A percentile compares a stretch with the other conserved stretches of the same genome.
Conservation (phyloP, 2,113 vertebrate genomes). For the Kryptolebias marmoratus region DNA sequence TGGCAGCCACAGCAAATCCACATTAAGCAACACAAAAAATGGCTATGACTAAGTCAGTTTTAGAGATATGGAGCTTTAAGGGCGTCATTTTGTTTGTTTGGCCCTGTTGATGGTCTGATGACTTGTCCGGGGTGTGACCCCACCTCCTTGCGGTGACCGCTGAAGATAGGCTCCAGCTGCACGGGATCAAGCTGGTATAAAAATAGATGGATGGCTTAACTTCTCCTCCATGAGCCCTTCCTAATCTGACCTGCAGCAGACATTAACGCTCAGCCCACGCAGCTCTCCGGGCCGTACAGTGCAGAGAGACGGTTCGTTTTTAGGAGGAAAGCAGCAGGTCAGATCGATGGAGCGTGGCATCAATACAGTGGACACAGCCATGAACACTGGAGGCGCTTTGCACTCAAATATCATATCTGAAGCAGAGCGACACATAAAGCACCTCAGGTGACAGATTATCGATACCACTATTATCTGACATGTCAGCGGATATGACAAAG, state of each 20-base stretch:
- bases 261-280: background rate
- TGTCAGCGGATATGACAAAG: conserved; percentile 60
- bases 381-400: conserved; percentile 31
- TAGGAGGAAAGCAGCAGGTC: conserved; percentile 28
- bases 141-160: no score
- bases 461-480: conserved; percentile 69
- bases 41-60: no score
- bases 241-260: background rate
- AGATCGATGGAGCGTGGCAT: conserved; percentile 22
- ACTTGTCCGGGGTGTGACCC: no score
- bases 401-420: conserved; percentile 51
- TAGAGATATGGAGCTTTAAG: no score
- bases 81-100: no score
- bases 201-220: background rate
- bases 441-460: conserved; percentile 64
- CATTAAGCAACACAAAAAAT: no score
- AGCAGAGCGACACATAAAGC: conserved; percentile 52
- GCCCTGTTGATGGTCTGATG: no score
- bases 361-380: conserved; percentile 12
- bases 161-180: no score
- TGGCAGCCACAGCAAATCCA: no score
- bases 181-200: no score
- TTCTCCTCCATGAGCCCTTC: background rate
- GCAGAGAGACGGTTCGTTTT: background rate
- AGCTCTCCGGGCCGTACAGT: background rate